Percentiles rank a stretch among this genome's conserved stretches.
phyloP scores from a whole-genome alignment of 1,140 invertebrate species.

The Drosophila paulistorum region DNA sequence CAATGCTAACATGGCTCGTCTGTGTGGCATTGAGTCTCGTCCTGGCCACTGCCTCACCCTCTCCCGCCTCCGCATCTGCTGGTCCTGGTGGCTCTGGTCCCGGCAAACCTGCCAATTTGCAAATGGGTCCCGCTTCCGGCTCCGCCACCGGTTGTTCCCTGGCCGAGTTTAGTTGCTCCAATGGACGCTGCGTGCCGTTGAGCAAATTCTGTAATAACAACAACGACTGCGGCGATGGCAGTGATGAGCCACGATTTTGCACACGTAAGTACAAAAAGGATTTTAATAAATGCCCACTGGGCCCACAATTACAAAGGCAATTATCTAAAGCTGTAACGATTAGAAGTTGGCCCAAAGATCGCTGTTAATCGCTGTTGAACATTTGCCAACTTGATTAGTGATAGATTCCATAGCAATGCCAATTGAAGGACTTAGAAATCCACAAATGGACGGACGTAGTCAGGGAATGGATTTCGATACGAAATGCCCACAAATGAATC shows the following conservation, averaged over 20 bases:
- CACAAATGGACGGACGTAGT: no score
- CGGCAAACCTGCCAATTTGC: slow-evolving; percentile 58
- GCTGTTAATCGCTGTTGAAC: not conserved
- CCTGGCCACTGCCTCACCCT: slow-evolving; percentile 40
- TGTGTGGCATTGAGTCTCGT: slow-evolving; percentile 38
- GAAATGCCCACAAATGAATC: no score
- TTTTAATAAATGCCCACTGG: no score
- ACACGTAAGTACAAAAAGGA: slow-evolving; percentile 88
- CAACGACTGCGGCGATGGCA: slow-evolving; percentile 93
- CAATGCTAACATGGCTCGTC: slow-evolving; percentile 52
- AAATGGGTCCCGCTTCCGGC: slow-evolving; percentile 42
- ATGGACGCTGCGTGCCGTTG: slow-evolving; percentile 90
- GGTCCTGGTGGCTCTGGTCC: slow-evolving; percentile 18
- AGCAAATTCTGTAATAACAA: slow-evolving; percentile 92
- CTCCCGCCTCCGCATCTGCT: slow-evolving; percentile 30
- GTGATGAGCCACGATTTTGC: slow-evolving; percentile 92
- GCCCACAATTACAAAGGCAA: slow-evolving; percentile 27
- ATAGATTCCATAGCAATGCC: no score
- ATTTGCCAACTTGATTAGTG: no score
- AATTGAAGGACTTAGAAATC: no score
- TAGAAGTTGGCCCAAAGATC: slow-evolving; percentile 44
- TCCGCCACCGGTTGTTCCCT: slow-evolving; percentile 85
- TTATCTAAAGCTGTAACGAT: slow-evolving; percentile 63
- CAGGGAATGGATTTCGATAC: no score
- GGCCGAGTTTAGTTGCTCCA: slow-evolving; percentile 91